Percentiles rank a stretch among this genome's conserved stretches.
These are phyloP conservation scores for Saguinus imperator DNA, from an alignment of 2,113 vertebrate genomes.

Conservation along the genomic window DNA sequence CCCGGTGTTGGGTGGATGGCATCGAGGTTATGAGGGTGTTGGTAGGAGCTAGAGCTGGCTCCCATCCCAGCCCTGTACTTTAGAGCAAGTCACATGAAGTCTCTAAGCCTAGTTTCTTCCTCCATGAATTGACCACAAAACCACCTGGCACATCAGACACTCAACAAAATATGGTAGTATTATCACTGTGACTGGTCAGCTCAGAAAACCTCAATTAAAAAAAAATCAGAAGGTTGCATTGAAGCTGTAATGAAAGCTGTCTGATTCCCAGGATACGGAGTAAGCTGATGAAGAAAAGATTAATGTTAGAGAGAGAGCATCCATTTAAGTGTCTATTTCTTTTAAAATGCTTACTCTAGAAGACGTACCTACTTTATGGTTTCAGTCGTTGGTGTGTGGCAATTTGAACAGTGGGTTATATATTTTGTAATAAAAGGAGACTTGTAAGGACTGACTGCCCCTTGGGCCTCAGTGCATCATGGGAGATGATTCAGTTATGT, in stretches of 20 bases:
- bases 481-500: constrained; percentile 1
- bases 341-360: constrained; percentile 2
- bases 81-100: neutral
- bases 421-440: constrained; percentile 40
- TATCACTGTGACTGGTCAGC: neutral
- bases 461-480: neutral
- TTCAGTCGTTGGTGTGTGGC: neutral
- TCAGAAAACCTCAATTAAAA: neutral
- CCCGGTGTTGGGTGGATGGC: neutral
- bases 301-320: neutral
- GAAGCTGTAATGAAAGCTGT: neutral
- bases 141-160: neutral
- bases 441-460: neutral
- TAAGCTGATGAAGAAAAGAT: neutral
- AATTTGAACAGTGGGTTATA: neutral
- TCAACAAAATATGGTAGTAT: neutral
- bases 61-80: neutral
- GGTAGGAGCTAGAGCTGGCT: neutral
- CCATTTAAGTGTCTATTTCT: constrained; percentile 18
- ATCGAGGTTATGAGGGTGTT: neutral
- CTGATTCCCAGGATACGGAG: neutral
- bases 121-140: neutral
- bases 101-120: neutral
- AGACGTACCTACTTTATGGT: neutral
- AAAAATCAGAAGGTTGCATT: neutral